A percentile compares a stretch with the other conserved stretches of the same genome.
Conservation (phyloP, 2,888 invertebrate species). For the Andrena praecox region DNA sequence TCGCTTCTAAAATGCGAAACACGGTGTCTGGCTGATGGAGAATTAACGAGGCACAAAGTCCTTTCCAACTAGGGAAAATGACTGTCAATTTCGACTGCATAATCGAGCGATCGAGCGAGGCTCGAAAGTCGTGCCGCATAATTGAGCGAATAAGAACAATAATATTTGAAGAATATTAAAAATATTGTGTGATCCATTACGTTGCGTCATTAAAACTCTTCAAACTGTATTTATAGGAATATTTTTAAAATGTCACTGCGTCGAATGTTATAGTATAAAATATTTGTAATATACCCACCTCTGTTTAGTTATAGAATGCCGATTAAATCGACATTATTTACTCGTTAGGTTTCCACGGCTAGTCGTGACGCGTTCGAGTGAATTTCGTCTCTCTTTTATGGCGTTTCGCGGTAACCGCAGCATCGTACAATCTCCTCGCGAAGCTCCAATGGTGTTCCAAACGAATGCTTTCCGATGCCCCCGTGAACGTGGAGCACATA, state of each 20-base stretch:
- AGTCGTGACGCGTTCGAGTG: slow-evolving; percentile 8
- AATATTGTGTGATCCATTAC: background rate
- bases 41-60: slow-evolving; percentile 63
- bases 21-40: slow-evolving; percentile 32
- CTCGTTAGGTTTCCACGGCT: background rate
- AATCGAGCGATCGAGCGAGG: background rate
- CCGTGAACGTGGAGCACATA: background rate
- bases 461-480: slow-evolving; percentile 53
- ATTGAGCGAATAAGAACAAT: too few species aligned
- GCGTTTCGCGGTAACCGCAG: slow-evolving; percentile 37
- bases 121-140: background rate
- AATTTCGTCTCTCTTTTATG: slow-evolving; percentile 23
- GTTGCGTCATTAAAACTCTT: background rate
- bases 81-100: slow-evolving; percentile 35
- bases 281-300: background rate
- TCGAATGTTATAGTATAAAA: too few species aligned
- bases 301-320: background rate
- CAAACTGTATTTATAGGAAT: background rate
- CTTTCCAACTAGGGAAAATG: slow-evolving; percentile 45
- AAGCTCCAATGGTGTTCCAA: slow-evolving; percentile 54
- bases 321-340: background rate
- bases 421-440: slow-evolving; percentile 23
- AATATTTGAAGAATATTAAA: too few species aligned
- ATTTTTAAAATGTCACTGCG: background rate
- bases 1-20: slow-evolving; percentile 53